Percentiles rank a stretch among this genome's conserved stretches.
These are phyloP conservation scores for Adelges cooleyi DNA, from an alignment of 1,140 invertebrate species.

Conservation along the genomic window DNA sequence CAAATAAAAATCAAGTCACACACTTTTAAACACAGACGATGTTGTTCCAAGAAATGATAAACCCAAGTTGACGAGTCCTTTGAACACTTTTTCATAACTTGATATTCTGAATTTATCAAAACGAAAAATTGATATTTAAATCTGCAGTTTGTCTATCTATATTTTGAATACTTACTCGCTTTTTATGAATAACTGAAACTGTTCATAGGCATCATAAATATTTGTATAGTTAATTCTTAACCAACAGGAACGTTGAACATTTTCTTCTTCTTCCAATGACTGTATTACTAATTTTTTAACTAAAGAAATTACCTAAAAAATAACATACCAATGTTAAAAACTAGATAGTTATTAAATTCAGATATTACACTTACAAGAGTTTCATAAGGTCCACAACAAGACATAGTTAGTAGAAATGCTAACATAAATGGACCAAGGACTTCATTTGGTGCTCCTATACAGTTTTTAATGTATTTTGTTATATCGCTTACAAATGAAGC, in stretches of 20 bases:
- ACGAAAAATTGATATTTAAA: neutral
- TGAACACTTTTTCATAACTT: conserved; percentile 23
- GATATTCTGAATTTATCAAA: conserved; percentile 17
- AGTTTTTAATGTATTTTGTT: conserved; percentile 15
- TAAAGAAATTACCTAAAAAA: conserved; percentile 10
- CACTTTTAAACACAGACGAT: conserved; percentile 3
- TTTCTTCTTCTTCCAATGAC: conserved; percentile 4
- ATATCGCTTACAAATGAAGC: conserved; percentile 19
- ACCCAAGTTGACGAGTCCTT: conserved; percentile 14
- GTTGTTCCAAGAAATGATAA: conserved; percentile 15
- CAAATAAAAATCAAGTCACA: neutral
- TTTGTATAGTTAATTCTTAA: neutral
- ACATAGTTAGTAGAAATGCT: conserved; percentile 16
- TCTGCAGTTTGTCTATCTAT: too few relatives aligned
- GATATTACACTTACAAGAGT: neutral
- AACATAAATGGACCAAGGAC: conserved; percentile 16
- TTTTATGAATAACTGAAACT: conserved; percentile 18
- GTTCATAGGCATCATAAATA: conserved; percentile 1
- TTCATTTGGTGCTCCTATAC: conserved; percentile 3
- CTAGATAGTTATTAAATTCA: neutral
- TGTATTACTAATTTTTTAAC: conserved; percentile 2
- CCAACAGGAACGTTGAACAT: conserved; percentile 9
- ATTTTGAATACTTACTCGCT: conserved; percentile 16
- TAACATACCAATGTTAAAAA: neutral
- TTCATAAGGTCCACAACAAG: conserved; percentile 21